Percentiles rank a stretch among this genome's conserved stretches.
Conservation (phyloP, 2,888 invertebrate species). For the Pseudococcus longispinus region DNA sequence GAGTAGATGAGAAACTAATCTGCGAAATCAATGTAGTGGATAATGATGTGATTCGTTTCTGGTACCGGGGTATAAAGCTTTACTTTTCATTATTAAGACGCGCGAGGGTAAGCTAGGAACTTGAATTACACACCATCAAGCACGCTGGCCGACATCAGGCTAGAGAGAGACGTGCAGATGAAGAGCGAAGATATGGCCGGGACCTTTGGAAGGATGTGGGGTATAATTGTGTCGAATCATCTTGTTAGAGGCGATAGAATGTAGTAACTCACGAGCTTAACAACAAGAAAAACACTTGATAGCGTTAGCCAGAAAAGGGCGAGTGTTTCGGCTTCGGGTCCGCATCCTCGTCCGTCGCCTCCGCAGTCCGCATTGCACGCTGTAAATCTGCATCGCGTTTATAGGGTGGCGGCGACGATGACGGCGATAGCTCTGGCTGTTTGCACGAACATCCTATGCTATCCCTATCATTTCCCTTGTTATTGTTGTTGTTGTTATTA, state of each 20-base stretch:
- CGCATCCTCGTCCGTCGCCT: background rate
- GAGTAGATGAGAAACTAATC: slow-evolving; percentile 32
- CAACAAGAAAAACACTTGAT: slow-evolving; percentile 56
- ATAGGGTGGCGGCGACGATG: slow-evolving; percentile 52
- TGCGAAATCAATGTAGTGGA: slow-evolving; percentile 41
- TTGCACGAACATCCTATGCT: slow-evolving; percentile 54
- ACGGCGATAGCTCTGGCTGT: slow-evolving; percentile 53
- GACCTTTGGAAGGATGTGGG: background rate
- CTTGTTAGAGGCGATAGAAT: slow-evolving; percentile 50
- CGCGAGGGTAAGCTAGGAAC: background rate
- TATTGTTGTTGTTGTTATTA: slow-evolving; percentile 54
- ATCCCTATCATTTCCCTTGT: slow-evolving; percentile 52
- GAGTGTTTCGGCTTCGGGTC: slow-evolving; percentile 5
- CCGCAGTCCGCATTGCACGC: slow-evolving; percentile 3
- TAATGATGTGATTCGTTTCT: slow-evolving; percentile 14
- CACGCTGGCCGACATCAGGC: slow-evolving; percentile 18
- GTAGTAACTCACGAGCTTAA: slow-evolving; percentile 54
- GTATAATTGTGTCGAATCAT: slow-evolving; percentile 56
- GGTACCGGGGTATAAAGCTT: background rate
- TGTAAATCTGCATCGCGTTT: slow-evolving; percentile 54
- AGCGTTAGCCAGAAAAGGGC: slow-evolving; percentile 36
- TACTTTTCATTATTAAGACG: slow-evolving; percentile 41
- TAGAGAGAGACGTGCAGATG: background rate
- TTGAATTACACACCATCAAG: slow-evolving; percentile 50
- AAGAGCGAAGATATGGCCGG: background rate